Evolutionary conservation across 2,113 vertebrate genomes (phyloP).

Genomic region (Capricornis sumatraensis): DNA sequence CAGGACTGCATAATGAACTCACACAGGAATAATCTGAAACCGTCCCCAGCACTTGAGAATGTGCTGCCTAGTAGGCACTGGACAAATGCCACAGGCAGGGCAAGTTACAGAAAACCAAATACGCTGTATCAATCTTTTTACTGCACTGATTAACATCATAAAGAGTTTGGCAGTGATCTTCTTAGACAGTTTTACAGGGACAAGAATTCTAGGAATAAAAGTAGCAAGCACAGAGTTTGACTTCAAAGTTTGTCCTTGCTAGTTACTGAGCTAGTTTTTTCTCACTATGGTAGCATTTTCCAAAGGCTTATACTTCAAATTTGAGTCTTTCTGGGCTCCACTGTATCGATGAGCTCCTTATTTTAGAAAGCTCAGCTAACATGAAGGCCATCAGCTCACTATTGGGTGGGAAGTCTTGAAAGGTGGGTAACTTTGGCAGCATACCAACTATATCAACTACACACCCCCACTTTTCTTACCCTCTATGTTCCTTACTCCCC

Average conservation of each 20-base stretch:
- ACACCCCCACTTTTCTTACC: constrained; percentile 3
- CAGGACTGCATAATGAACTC: not conserved
- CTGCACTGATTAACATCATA: not conserved
- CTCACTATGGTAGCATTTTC: not conserved
- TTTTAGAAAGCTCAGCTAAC: constrained; percentile 30
- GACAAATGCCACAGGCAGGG: not conserved
- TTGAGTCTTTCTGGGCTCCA: not conserved
- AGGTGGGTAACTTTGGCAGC: constrained; percentile 54
- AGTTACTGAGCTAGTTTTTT: not conserved
- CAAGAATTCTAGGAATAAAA: not conserved
- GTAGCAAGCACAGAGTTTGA: not conserved
- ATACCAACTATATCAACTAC: constrained; percentile 36
- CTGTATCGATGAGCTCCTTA: not conserved
- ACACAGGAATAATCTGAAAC: not conserved
- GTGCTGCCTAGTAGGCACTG: not conserved
- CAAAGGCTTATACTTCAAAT: not conserved
- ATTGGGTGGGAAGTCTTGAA: constrained; percentile 30
- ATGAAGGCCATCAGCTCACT: constrained; percentile 5
- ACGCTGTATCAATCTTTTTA: not conserved
- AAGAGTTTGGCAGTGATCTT: not conserved
- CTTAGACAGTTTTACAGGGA: not conserved
- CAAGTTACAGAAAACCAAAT: not conserved
- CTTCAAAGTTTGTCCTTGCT: not conserved
- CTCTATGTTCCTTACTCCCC: constrained; percentile 32
- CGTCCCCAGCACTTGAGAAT: not conserved